These are phyloP conservation scores for Margaritifera margaritifera DNA, from an alignment of 2,888 invertebrate genomes.

Conservation along the genomic window DNA sequence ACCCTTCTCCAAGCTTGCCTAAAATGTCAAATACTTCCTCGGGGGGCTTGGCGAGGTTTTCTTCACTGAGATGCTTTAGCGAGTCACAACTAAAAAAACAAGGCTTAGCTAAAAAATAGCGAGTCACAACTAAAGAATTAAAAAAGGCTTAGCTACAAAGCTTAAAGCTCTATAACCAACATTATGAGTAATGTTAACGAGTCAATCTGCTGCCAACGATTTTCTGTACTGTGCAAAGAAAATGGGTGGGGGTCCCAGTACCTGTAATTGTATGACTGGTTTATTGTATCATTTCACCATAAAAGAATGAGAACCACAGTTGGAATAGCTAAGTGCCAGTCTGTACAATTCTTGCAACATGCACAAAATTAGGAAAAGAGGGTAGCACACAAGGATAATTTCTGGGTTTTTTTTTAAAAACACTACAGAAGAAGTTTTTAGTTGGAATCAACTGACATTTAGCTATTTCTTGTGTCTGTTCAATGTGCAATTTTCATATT, in stretches of 20 bases:
- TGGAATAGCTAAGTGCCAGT: constrained; percentile 13
- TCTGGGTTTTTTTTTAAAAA: too few species aligned
- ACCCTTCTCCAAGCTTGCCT: constrained; percentile 97
- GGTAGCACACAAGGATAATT: not conserved
- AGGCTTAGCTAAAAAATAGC: not conserved
- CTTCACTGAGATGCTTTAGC: constrained; percentile 83
- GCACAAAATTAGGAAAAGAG: not conserved
- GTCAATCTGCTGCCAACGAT: too few species aligned
- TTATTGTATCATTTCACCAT: not conserved
- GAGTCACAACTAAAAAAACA: constrained; percentile 32
- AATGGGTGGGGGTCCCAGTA: too few species aligned
- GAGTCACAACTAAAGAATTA: too few species aligned
- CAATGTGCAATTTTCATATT: not conserved
- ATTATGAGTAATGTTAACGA: too few species aligned
- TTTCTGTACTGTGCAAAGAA: too few species aligned
- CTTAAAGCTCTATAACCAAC: too few species aligned
- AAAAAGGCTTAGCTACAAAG: too few species aligned
- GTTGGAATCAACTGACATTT: not conserved
- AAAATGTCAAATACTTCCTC: constrained; percentile 99
- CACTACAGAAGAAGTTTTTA: not conserved
- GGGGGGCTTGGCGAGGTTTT: constrained; percentile 94
- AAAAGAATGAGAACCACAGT: constrained; percentile 13
- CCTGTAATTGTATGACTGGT: too few species aligned
- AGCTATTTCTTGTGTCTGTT: not conserved
- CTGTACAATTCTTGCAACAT: constrained; percentile 9